phyloP scores from a whole-genome alignment of 2,888 invertebrate species.

The Leptarthrus brevirostris region DNA sequence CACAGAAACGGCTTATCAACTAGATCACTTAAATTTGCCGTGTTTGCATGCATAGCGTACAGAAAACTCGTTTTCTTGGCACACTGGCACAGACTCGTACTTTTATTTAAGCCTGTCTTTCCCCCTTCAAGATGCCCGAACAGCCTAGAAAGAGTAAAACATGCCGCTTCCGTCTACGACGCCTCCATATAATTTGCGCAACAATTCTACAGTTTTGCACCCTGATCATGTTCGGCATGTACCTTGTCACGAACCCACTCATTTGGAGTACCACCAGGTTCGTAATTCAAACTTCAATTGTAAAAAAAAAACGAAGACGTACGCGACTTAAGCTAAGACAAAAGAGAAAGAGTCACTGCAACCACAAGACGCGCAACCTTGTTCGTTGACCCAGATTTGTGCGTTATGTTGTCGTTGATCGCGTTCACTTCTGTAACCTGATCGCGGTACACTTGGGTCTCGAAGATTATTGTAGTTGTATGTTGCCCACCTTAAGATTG shows the following conservation, averaged over 20 bases:
- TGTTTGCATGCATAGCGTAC: neutral
- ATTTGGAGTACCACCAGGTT: too few species aligned
- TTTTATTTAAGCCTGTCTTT: neutral
- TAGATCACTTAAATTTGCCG: neutral
- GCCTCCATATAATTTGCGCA: neutral
- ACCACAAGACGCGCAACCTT: constrained; percentile 43
- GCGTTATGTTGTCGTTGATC: constrained; percentile 18
- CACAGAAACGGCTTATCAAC: neutral
- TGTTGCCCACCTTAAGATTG: neutral
- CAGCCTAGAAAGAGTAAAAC: neutral
- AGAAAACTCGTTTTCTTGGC: neutral
- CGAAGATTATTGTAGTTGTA: neutral
- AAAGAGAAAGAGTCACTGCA: constrained; percentile 44
- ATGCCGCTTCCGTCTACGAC: neutral
- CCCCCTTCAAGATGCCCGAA: neutral
- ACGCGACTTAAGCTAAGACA: constrained; percentile 16
- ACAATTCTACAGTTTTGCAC: neutral
- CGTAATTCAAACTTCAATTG: too few species aligned
- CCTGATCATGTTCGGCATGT: neutral
- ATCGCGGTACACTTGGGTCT: neutral
- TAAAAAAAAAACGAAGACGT: constrained; percentile 9
- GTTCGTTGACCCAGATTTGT: constrained; percentile 46
- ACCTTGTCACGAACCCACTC: neutral
- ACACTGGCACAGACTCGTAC: neutral
- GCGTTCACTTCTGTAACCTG: constrained; percentile 36